A percentile compares a stretch with the other conserved stretches of the same genome.
These are phyloP conservation scores for Amphimallon solstitiale DNA, from an alignment of 2,888 invertebrate genomes.

Conservation along the genomic window DNA sequence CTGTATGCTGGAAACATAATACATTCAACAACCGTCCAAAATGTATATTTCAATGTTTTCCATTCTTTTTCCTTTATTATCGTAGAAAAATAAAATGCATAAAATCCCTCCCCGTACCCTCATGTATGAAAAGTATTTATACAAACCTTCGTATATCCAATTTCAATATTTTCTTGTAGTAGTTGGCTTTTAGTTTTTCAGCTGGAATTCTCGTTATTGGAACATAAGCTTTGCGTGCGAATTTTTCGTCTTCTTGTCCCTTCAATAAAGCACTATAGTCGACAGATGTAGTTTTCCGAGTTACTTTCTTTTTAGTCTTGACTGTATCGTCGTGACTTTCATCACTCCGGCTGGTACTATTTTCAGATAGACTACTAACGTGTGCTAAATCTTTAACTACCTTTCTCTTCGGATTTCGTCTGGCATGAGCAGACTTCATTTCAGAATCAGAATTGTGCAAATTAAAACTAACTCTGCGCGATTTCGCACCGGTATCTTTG, in stretches of 20 bases:
- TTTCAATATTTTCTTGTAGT: constrained; percentile 50
- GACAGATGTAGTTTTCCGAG: constrained; percentile 1
- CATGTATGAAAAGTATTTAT: neutral
- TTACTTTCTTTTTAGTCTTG: constrained; percentile 17
- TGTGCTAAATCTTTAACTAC: neutral
- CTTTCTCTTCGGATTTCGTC: neutral
- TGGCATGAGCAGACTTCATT: neutral
- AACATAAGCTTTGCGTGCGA: constrained; percentile 50
- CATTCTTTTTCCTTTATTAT: neutral
- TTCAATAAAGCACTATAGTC: constrained; percentile 18
- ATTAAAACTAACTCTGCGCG: neutral
- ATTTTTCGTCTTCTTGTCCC: constrained; percentile 47
- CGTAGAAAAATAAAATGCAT: neutral
- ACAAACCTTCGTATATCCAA: constrained; percentile 47
- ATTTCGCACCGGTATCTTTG: neutral
- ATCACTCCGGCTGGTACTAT: constrained; percentile 15
- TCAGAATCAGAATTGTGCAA: neutral
- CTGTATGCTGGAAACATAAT: too few species aligned
- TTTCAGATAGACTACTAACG: constrained; percentile 28
- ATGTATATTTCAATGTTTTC: too few species aligned
- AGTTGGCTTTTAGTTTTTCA: constrained; percentile 53
- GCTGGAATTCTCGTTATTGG: constrained; percentile 52
- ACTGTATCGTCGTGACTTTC: neutral
- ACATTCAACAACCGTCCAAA: too few species aligned
- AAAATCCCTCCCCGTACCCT: too few species aligned